These are phyloP conservation scores for Protula sp. DNA, from an alignment of 2,888 invertebrate genomes.

Conservation along the genomic window DNA sequence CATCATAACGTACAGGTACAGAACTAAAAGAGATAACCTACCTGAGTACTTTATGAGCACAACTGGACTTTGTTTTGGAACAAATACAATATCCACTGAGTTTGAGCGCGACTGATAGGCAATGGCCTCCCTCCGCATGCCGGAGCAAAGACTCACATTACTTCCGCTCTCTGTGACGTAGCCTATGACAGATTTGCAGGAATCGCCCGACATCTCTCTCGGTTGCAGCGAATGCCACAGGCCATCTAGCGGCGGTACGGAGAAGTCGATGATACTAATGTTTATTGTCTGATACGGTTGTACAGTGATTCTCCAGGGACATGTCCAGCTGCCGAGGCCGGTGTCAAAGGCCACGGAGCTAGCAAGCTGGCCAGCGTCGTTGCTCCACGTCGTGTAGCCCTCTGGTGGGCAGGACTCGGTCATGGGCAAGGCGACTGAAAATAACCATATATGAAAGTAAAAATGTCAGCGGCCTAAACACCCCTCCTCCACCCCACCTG, in stretches of 20 bases:
- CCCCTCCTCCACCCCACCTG: background rate
- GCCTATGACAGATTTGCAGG: too few species aligned
- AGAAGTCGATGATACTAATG: constrained; percentile 10
- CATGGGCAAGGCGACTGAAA: background rate
- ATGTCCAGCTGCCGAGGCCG: constrained; percentile 1
- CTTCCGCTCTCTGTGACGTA: too few species aligned
- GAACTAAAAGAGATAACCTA: too few species aligned
- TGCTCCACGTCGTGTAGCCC: background rate
- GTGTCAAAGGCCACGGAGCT: constrained; percentile 5
- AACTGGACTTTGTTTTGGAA: too few species aligned
- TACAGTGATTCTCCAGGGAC: constrained; percentile 9
- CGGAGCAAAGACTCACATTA: too few species aligned
- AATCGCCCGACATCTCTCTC: too few species aligned
- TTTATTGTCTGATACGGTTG: constrained; percentile 8
- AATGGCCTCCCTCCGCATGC: too few species aligned
- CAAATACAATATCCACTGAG: too few species aligned
- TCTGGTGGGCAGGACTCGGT: background rate
- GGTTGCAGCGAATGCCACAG: background rate
- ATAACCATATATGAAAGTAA: background rate
- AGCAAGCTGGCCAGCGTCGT: background rate
- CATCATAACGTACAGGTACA: too few species aligned
- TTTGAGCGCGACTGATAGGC: too few species aligned
- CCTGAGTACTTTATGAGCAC: too few species aligned
- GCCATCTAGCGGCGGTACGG: background rate
- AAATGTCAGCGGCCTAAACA: background rate